These are phyloP conservation scores for Drosophila niveifrons DNA, from an alignment of 2,888 invertebrate species.

Conservation along the genomic window DNA sequence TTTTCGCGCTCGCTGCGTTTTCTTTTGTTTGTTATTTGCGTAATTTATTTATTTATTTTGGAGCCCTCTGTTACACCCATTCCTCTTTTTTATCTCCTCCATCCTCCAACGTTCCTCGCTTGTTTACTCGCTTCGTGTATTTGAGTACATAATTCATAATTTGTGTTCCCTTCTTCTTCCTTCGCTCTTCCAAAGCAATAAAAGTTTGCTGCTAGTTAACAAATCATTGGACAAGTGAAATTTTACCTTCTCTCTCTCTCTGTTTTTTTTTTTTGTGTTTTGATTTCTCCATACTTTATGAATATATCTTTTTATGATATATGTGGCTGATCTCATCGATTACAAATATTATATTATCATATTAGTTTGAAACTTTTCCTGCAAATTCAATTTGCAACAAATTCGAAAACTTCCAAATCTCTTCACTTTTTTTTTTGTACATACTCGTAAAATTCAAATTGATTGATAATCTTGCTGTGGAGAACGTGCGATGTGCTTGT, in stretches of 20 bases:
- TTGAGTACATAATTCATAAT: constrained; percentile 73
- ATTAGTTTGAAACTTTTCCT: too few species aligned
- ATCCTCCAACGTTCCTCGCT: not conserved
- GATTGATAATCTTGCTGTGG: not conserved
- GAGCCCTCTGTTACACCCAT: constrained; percentile 16
- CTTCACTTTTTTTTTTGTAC: not conserved
- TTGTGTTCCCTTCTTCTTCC: constrained; percentile 39
- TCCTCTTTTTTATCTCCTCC: not conserved
- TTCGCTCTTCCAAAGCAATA: constrained; percentile 57
- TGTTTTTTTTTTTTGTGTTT: not conserved
- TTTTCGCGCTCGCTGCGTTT: constrained; percentile 16
- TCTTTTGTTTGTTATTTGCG: constrained; percentile 50
- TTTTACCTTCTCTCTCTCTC: constrained; percentile 14
- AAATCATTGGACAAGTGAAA: constrained; percentile 65
- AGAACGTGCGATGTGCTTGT: not conserved
- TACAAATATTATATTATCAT: too few species aligned
- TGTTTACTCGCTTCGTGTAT: constrained; percentile 31
- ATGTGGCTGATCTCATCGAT: too few species aligned
- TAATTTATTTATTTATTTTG: constrained; percentile 74
- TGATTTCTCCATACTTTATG: not conserved
- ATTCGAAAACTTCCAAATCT: not conserved
- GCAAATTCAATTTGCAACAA: too few species aligned
- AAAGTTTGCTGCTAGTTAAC: constrained; percentile 77
- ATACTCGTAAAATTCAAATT: not conserved
- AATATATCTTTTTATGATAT: too few species aligned